These are phyloP conservation scores for Amorpha juglandis DNA, from an alignment of 2,888 invertebrate genomes.

Conservation along the genomic window DNA sequence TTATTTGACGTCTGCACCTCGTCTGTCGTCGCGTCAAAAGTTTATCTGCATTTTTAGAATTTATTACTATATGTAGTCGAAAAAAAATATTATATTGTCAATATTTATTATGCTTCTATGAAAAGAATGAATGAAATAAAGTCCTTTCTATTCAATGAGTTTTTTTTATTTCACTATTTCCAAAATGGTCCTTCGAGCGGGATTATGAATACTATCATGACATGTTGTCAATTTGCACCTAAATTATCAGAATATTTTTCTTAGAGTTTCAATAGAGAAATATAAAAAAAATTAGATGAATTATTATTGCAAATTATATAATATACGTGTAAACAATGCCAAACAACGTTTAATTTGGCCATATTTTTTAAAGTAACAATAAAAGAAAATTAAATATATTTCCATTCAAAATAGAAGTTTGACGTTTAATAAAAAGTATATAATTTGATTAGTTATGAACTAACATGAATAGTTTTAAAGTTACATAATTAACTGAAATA, in stretches of 20 bases:
- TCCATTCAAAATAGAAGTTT: not conserved
- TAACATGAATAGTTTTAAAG: not conserved
- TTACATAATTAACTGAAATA: not conserved
- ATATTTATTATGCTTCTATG: too few relatives aligned
- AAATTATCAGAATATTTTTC: too few relatives aligned
- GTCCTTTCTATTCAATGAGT: not conserved
- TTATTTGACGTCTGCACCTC: too few relatives aligned
- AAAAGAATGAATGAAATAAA: not conserved
- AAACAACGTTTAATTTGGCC: too few relatives aligned
- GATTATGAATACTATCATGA: not conserved
- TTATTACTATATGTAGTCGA: too few relatives aligned
- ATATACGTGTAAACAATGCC: too few relatives aligned
- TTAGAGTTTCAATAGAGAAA: too few relatives aligned
- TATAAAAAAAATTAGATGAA: too few relatives aligned
- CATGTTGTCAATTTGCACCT: not conserved
- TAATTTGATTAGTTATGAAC: not conserved
- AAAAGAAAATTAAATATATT: not conserved
- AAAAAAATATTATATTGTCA: too few relatives aligned
- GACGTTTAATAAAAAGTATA: conserved; percentile 2
- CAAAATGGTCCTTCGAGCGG: conserved; percentile 2
- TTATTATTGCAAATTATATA: too few relatives aligned
- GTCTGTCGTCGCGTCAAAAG: too few relatives aligned
- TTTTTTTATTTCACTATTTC: not conserved
- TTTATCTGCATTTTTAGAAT: too few relatives aligned
- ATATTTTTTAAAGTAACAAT: not conserved